Evolutionary conservation across 2,113 vertebrate genomes (phyloP).

Genomic region (Ctenomys sociabilis): DNA sequence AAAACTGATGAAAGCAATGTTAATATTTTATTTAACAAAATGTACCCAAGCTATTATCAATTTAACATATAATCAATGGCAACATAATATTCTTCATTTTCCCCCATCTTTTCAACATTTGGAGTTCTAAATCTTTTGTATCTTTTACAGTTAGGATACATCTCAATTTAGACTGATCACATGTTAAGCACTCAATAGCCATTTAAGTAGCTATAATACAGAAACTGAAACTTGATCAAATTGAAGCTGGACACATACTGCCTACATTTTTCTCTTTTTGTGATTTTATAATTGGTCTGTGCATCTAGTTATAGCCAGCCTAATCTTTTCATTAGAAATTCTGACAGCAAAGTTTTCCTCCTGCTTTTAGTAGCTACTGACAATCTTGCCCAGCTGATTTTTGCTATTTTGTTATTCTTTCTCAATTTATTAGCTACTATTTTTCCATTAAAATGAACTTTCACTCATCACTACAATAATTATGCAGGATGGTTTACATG

Average conservation of each 20-base stretch:
- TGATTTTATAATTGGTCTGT: background rate
- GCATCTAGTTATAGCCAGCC: background rate
- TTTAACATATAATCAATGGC: background rate
- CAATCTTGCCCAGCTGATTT: background rate
- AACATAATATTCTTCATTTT: background rate
- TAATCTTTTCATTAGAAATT: background rate
- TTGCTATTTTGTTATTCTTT: constrained; percentile 20
- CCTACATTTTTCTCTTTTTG: background rate
- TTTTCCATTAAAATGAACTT: constrained; percentile 33
- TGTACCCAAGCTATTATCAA: background rate
- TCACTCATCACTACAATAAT: background rate
- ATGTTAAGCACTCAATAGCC: background rate
- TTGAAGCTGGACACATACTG: background rate
- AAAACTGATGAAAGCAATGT: background rate
- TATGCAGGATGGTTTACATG: background rate
- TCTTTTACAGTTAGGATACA: background rate
- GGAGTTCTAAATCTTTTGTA: background rate
- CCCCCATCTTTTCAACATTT: background rate
- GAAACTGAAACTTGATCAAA: background rate
- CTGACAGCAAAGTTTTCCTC: background rate
- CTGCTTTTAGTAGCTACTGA: background rate
- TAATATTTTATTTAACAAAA: constrained; percentile 22
- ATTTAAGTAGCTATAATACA: background rate
- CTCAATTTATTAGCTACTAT: background rate
- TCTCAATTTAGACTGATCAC: background rate